Evolutionary conservation across 2,797 vertebrate genomes (phyloP), one percentile per base, ranked within the genome.

Genomic region (Potorous gilbertii): DNA sequence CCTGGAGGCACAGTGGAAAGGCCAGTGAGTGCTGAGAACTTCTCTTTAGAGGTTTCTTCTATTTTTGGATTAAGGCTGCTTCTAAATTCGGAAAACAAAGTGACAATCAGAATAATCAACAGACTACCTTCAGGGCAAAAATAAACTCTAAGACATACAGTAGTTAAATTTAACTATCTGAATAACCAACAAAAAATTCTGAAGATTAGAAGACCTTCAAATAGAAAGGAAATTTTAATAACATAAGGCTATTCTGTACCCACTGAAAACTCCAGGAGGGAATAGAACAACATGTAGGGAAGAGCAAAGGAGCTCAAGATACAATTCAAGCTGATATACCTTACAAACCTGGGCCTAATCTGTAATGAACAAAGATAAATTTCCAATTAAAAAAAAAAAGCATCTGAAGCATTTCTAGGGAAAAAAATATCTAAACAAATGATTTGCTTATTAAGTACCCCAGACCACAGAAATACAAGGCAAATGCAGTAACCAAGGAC

Each of bases 11-110:
- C 0, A 28, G 31, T n/a, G 1, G 62, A 66, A 1, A 66, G 13
- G 31, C 0, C 3, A 0, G 27, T n/a, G 0, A 1, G 13, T 66
- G 13, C 4, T 66, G 34, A n/a, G 34, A 66, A 66, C n/a, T n/a
- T n/a, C 4, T n/a, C 62, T 66, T 31, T 66, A 66, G 13, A 14
- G 34, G 31, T 66, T 66, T 14, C 62, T n/a, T 66, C 31, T 66
- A n/a, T 66, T 31, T 66, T 34, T 66, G 31, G 34, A n/a, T 66
- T 66, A 66, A 34, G 11, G 57, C 57, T 31, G 34, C 29, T 62
- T 34, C 29, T 62, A 62, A 62, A 59, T 59, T 31, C 57, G 31
- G 31, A 66, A 66, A 66, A 16, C 31, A 66, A 29, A 57, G 31
- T 34, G 34, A 66, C 34, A 66, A 66, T n/a, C 13, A 66, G 34